Percentiles rank a stretch among this genome's conserved stretches.
phyloP scores from a whole-genome alignment of 2,888 invertebrate genomes.

The Halictus quadricinctus region DNA sequence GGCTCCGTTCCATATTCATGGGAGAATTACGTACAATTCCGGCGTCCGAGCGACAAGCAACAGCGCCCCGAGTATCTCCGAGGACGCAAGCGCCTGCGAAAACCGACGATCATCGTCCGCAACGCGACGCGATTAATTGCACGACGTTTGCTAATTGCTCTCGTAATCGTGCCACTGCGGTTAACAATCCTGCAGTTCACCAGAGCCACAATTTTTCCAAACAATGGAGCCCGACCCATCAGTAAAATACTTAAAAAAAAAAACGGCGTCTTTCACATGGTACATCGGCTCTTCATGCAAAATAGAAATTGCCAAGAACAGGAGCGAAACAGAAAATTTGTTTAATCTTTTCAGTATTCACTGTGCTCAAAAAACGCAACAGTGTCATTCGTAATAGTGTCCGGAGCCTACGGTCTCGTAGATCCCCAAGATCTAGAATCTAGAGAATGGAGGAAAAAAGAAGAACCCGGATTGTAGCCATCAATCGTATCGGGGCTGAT shows the following conservation, averaged over 20 bases:
- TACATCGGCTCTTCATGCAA: too few species aligned
- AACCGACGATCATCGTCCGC: neutral
- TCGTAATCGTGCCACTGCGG: neutral
- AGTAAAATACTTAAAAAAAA: neutral
- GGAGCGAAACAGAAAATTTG: too few species aligned
- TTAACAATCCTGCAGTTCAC: neutral
- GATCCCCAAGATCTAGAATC: neutral
- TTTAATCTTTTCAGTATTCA: too few species aligned
- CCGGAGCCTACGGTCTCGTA: neutral
- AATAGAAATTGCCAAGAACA: neutral
- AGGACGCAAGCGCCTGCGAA: slow-evolving; percentile 2
- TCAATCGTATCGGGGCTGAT: neutral
- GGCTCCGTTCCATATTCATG: slow-evolving; percentile 25
- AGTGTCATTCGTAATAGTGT: neutral
- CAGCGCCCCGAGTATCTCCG: slow-evolving; percentile 1
- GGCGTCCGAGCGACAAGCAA: slow-evolving; percentile 14
- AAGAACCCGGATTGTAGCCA: neutral
- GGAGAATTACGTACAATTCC: slow-evolving; percentile 20
- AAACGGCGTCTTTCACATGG: too few species aligned
- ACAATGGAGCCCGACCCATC: neutral
- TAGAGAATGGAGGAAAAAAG: neutral
- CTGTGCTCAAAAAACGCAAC: neutral
- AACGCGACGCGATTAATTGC: slow-evolving; percentile 20
- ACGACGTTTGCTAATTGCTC: neutral
- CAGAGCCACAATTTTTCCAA: neutral